Percentiles rank a stretch among this genome's conserved stretches.
These are phyloP conservation scores for Aurelia sp. DNA, from an alignment of 30 jellyfish, hydroid and myxozoan species.

Conservation along the genomic window DNA sequence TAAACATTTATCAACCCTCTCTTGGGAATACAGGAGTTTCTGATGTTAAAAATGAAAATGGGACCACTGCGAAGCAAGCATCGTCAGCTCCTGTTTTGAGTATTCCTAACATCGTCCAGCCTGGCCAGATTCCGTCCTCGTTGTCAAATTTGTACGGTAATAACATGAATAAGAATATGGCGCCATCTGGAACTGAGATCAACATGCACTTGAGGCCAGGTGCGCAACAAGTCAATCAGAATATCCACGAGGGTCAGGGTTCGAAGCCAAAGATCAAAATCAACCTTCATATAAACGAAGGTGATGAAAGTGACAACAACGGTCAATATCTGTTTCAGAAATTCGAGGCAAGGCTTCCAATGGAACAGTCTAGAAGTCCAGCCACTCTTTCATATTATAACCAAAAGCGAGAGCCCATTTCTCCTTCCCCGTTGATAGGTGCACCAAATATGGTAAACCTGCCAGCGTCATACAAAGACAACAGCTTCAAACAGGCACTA, in stretches of 20 bases:
- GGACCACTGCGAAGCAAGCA: not conserved
- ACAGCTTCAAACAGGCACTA: constrained; percentile 20
- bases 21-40: not conserved
- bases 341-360: constrained; percentile 18
- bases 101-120: constrained; percentile 22
- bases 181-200: constrained; percentile 23
- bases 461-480: constrained; percentile 19
- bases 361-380: not conserved
- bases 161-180: not conserved
- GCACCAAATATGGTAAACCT: constrained; percentile 38
- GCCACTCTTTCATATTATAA: not conserved
- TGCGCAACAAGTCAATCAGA: constrained; percentile 24
- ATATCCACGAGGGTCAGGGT: not conserved
- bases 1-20: constrained; percentile 45
- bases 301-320: constrained; percentile 13
- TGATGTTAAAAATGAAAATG: not conserved
- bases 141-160: constrained; percentile 29
- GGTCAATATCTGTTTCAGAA: constrained; percentile 45
- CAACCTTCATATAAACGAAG: constrained; percentile 54
- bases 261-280: constrained; percentile 20
- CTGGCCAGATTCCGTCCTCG: constrained; percentile 20
- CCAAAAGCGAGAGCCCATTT: not conserved
- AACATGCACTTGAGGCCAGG: constrained; percentile 28
- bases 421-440: not conserved
- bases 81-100: constrained; percentile 6